phyloP scores from a whole-genome alignment of 2,888 invertebrate genomes.

The Eugnorisma glareosa region DNA sequence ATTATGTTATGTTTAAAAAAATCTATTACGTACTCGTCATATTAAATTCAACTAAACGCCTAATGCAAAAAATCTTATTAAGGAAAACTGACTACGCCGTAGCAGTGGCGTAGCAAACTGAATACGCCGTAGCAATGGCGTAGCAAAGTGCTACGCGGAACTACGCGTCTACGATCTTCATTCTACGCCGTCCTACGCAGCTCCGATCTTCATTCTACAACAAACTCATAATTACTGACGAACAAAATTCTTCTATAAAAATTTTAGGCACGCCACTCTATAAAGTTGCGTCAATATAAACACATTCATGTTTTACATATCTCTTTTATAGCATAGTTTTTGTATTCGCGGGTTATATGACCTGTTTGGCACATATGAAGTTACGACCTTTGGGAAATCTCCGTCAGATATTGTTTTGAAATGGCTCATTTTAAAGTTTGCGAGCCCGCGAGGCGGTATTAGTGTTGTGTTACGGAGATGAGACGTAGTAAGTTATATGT shows the following conservation, averaged over 20 bases:
- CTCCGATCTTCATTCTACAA: neutral
- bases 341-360: constrained; percentile 47
- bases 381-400: constrained; percentile 83
- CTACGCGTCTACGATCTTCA: constrained; percentile 11
- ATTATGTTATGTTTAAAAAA: too few species aligned
- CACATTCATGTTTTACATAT: constrained; percentile 30
- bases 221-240: constrained; percentile 1
- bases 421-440: constrained; percentile 84
- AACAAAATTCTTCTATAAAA: neutral
- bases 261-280: neutral
- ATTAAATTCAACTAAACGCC: neutral
- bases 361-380: constrained; percentile 67
- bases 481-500: constrained; percentile 55
- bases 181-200: neutral
- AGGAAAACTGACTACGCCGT: constrained; percentile 17
- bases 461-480: constrained; percentile 65
- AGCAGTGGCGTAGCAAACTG: neutral
- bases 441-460: constrained; percentile 68
- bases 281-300: constrained; percentile 26
- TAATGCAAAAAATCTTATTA: neutral
- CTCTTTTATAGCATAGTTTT: constrained; percentile 58
- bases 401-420: constrained; percentile 86
- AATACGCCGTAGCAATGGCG: constrained; percentile 29
- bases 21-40: too few species aligned
- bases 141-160: neutral